These are phyloP conservation scores for Chunga burmeisteri DNA, from an alignment of 2,113 vertebrate species.

Conservation along the genomic window DNA sequence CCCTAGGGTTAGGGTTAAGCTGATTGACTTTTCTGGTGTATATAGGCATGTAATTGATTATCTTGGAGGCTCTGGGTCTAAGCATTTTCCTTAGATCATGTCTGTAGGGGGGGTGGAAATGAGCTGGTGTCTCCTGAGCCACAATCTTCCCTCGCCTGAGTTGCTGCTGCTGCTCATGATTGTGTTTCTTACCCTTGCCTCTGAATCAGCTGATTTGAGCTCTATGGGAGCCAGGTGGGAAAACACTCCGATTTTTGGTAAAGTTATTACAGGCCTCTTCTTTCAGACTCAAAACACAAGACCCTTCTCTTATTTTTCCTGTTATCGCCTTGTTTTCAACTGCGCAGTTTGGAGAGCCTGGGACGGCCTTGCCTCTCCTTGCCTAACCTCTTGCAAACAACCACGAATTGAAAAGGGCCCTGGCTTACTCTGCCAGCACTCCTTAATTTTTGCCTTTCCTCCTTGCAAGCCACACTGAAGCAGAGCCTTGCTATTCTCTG, in stretches of 20 bases:
- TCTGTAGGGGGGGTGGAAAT: background rate
- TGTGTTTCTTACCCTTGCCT: background rate
- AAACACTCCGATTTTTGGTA: background rate
- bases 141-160: background rate
- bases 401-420: constrained; percentile 8
- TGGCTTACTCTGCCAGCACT: background rate
- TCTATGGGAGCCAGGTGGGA: background rate
- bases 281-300: background rate
- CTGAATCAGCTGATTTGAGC: background rate
- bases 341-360: background rate
- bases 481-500: background rate
- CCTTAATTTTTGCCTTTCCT: background rate
- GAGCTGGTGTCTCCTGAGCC: background rate
- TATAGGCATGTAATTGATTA: constrained; percentile 46
- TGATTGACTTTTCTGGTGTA: constrained; percentile 56
- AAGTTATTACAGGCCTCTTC: background rate
- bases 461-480: background rate
- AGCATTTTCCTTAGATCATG: background rate
- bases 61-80: background rate
- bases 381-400: constrained; percentile 19
- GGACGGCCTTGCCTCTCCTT: background rate
- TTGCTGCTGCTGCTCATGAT: background rate
- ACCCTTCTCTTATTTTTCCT: background rate
- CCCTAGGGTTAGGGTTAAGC: constrained; percentile 36
- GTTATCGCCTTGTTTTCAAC: background rate